Evolutionary conservation across 2,797 vertebrate species (phyloP).

Genomic region (Onychomys arenicola): DNA sequence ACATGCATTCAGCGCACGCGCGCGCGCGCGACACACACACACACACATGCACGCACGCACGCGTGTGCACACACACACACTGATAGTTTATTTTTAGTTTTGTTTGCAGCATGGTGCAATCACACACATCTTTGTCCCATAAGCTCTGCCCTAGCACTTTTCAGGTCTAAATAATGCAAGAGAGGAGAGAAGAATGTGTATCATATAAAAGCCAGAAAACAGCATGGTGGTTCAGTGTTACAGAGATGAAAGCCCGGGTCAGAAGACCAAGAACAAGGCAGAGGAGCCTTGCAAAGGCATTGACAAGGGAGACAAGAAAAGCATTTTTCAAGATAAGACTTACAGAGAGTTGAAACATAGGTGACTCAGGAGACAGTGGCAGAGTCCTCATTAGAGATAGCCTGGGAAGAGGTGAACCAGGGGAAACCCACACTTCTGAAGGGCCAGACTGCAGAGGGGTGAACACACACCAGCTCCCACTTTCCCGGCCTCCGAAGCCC

Average conservation of each 20-base stretch:
- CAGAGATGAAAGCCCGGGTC: conserved; percentile 67
- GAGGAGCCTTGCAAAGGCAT: conserved; percentile 17
- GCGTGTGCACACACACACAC: background rate
- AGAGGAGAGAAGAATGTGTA: background rate
- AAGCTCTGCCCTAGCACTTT: conserved; percentile 49
- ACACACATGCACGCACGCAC: too few species aligned
- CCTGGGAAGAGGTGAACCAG: background rate
- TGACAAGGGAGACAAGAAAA: conserved; percentile 50
- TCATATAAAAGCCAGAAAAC: conserved; percentile 55
- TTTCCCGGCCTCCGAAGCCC: background rate
- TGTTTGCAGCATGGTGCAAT: background rate
- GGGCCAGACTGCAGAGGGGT: background rate
- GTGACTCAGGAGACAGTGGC: background rate
- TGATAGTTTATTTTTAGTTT: background rate
- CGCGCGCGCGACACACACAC: background rate
- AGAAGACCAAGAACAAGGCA: conserved; percentile 53
- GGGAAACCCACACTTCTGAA: background rate
- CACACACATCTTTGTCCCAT: background rate
- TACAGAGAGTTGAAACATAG: conserved; percentile 32
- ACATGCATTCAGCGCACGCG: background rate
- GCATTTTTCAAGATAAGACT: conserved; percentile 51
- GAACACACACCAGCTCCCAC: background rate
- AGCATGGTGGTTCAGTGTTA: background rate
- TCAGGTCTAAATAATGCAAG: conserved; percentile 73
- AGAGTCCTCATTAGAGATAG: conserved; percentile 30